Evolutionary conservation across 2,888 invertebrate genomes (phyloP), one percentile per base, ranked within the genome.

Genomic region (Holacanthella duospinosa): DNA sequence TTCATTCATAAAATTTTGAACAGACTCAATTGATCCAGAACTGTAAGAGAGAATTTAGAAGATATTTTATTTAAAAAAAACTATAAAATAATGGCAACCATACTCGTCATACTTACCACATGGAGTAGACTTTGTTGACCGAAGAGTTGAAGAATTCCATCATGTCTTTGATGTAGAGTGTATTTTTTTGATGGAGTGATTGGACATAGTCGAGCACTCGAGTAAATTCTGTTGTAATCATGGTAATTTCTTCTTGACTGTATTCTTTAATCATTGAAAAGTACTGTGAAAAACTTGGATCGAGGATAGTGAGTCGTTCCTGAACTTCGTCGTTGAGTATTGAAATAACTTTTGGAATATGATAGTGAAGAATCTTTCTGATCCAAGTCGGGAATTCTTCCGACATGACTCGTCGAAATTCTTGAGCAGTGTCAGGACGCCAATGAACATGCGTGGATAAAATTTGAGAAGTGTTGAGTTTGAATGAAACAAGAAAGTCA

Each of bases 401-500:
- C 16, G 66, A 53, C 36, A 70, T 29, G n/a, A 61, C 59, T 25
- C 57, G 55, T 26, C 61, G 55, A 36, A 71, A 57, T 24, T 74
- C 73, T 27, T 71, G 64, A 6, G 72, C 9, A 1, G 73, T 61
- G 25, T 73, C 73, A 1, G 74, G 71, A 16, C 73, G 70, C 76
- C 76, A 76, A 6, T 69, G 65, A 1, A 75, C 53, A 24, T 69
- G 67, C 1, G 72, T 71, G 36, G 74, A 74, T 2, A 77, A 64
- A 19, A 74, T 62, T 24, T 72, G 69, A 3, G 74, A 71, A 26
- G 74, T 68, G 64, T 76, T 75, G 19, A 77, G 72, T 28, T 72
- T 65, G 28, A 75, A 24, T 0, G 68, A 65, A 29, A 74, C 61
- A 12, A 69, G 63, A 21, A 71, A 68, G 54, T 75, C 76, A 16